Percentiles rank a stretch among this genome's conserved stretches.
phyloP scores from a whole-genome alignment of 2,888 invertebrate species.

The Anoplius nigerrimus region DNA sequence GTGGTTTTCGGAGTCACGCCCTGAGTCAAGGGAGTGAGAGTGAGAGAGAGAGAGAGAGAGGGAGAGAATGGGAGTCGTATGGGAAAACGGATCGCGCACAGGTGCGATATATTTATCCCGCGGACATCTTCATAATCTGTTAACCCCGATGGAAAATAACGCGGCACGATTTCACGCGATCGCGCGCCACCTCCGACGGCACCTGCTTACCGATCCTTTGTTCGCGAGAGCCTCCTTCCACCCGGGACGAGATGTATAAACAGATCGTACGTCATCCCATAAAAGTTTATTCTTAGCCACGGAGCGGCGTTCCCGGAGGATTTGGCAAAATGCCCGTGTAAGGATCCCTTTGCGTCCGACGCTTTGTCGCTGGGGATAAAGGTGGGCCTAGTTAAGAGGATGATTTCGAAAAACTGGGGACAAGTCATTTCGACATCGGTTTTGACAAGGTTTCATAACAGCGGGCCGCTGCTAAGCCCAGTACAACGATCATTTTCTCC shows the following conservation, averaged over 20 bases:
- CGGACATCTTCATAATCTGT: constrained; percentile 71
- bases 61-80: constrained; percentile 56
- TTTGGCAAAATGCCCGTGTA: no score
- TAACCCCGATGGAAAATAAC: constrained; percentile 62
- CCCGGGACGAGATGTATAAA: constrained; percentile 42
- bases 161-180: constrained; percentile 16
- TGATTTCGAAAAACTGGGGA: no score
- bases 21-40: constrained; percentile 41
- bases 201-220: constrained; percentile 3
- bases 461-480: no score
- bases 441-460: no score
- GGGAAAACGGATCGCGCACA: constrained; percentile 66
- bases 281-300: not conserved
- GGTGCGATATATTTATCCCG: constrained; percentile 67
- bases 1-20: constrained; percentile 74
- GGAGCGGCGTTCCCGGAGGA: no score
- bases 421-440: no score
- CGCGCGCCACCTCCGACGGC: constrained; percentile 20
- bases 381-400: no score
- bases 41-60: constrained; percentile 27
- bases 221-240: constrained; percentile 8
- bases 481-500: no score
- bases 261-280: constrained; percentile 37
- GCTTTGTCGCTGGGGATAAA: no score
- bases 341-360: no score